Base-by-base conservation (phyloP, 1,140 invertebrate genomes). In the Bradysia coprophila region DNA sequence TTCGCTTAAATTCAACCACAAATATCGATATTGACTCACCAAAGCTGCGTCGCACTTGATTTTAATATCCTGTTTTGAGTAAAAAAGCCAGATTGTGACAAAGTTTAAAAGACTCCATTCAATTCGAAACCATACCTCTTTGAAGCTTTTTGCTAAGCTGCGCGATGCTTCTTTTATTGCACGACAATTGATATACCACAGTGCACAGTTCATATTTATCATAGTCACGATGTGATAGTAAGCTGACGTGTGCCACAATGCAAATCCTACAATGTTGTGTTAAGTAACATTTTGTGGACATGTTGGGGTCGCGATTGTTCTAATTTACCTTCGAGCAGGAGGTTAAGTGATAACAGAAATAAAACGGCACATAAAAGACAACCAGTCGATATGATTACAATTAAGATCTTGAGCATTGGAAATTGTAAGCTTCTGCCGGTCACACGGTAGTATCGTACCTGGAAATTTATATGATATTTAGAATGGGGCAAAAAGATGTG, bases 151-250 rank as follows among this genome's bases (percentile, higher is more conserved):
- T 1, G 65, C 65, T 1, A 69, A 55, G 38, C 64, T 64, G 41
- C 64, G 59, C 15, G 67, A 66, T 0, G 71, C 72, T 34, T 69
- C 66, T 45, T 69, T 71, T 43, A 75, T 71, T 4, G 64, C 72
- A 52, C 66, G 63, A 48, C 70, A 73, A 49, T 73, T 75, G 19
- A 75, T 73, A 47, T 71, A 73, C 71, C 71, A 73, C 5, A 75
- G 57, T 3, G 72, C 70, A 42, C 68, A 71, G 46, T 73, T 73
- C 71, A 73, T 73, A 45, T 75, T 73, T 34, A 73, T 70, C 69
- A 73, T 75, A 1, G 64, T 73, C 20, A 73, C 70, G 22, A 75
- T 72, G 44, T 75, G 72, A 43, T 65, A 68, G 46, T 75, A 75
- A 0, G 70, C 72, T 5, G 59, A 57, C 0, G 70, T 73, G 45